Evolutionary conservation across 2,113 vertebrate genomes (phyloP).

Genomic region (Probosciger aterrimus): DNA sequence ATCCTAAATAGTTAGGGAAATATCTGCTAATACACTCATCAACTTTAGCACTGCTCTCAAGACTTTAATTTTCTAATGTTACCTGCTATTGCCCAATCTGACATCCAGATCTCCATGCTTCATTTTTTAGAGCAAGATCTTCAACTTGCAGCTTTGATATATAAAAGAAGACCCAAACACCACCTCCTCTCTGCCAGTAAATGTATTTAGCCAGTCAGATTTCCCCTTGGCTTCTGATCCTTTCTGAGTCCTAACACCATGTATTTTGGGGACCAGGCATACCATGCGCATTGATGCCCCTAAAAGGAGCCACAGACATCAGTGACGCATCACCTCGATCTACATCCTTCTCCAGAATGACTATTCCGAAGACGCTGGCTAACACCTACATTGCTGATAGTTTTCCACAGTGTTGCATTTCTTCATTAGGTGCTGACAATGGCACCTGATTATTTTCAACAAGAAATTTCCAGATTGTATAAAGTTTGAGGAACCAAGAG

Average conservation of each 20-base stretch:
- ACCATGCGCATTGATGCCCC: background rate
- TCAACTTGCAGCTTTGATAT: background rate
- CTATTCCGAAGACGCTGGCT: background rate
- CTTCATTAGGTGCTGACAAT: background rate
- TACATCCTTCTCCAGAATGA: background rate
- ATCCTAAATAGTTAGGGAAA: background rate
- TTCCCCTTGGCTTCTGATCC: background rate
- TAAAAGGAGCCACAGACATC: background rate
- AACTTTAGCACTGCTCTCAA: background rate
- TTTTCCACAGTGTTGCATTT: background rate
- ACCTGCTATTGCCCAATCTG: background rate
- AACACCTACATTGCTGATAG: background rate
- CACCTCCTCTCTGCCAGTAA: background rate
- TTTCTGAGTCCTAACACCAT: background rate
- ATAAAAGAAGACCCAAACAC: accelerated
- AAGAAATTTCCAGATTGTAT: background rate
- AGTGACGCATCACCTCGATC: background rate
- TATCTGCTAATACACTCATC: background rate
- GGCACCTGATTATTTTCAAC: background rate
- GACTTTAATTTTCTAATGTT: background rate
- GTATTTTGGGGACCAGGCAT: background rate
- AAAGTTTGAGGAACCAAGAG: background rate
- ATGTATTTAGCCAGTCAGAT: background rate
- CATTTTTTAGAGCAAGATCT: background rate
- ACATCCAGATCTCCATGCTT: background rate